These are phyloP conservation scores for Sitta europaea DNA, from an alignment of 2,113 vertebrate species.

Conservation along the genomic window DNA sequence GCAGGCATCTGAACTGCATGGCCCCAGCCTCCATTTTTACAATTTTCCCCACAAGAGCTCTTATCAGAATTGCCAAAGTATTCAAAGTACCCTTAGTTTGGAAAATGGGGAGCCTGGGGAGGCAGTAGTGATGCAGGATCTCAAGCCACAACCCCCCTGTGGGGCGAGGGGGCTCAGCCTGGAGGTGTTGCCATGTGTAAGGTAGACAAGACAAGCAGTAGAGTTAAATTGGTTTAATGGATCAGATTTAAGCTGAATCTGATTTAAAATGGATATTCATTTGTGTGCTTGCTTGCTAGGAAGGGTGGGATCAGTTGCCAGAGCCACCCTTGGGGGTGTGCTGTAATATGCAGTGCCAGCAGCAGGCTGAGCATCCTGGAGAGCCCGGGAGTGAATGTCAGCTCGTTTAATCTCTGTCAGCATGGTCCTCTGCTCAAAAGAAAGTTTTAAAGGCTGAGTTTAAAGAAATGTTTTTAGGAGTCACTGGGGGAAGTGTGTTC, in stretches of 20 bases:
- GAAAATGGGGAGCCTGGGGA: neutral
- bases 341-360: neutral
- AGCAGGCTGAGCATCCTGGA: neutral
- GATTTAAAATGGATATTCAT: neutral
- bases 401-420: slow-evolving; percentile 16
- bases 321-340: neutral
- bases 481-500: neutral
- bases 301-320: neutral
- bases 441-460: neutral
- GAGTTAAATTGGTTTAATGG: neutral
- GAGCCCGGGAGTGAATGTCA: neutral
- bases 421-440: neutral
- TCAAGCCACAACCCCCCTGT: accelerated
- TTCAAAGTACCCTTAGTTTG: neutral
- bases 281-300: neutral
- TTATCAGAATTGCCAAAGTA: neutral
- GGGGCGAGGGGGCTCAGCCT: accelerated
- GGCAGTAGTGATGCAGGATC: accelerated
- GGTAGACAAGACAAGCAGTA: neutral
- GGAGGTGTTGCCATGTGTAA: neutral
- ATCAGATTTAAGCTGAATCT: neutral
- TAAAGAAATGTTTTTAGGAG: neutral
- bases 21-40: neutral
- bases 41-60: neutral
- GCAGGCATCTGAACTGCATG: neutral